phyloP scores from a whole-genome alignment of 2,797 vertebrate species.

The Cichlasoma orientale region DNA sequence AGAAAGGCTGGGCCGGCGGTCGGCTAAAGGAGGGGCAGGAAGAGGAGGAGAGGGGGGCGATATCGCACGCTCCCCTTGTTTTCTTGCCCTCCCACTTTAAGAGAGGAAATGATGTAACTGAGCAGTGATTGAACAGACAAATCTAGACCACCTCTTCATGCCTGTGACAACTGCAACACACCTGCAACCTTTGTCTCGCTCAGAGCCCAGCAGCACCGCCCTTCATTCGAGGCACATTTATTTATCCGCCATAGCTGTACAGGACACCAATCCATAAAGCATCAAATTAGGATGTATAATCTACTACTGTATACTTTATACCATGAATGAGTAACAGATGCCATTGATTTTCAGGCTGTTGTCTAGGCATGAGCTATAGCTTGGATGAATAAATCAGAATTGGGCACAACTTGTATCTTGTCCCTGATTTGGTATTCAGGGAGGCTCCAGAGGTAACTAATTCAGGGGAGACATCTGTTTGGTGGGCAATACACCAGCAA shows the following conservation, averaged over 20 bases:
- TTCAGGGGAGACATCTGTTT: constrained; percentile 79
- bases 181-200: constrained; percentile 2
- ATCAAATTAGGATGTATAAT: constrained; percentile 21
- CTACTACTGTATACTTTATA: constrained; percentile 9
- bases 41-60: constrained; percentile 18
- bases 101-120: constrained; percentile 63
- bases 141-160: constrained; percentile 26
- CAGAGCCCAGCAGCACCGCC: constrained; percentile 19
- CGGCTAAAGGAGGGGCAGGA: constrained; percentile 27
- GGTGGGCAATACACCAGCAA: constrained; percentile 67
- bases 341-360: constrained; percentile 55
- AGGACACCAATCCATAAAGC: constrained; percentile 54
- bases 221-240: constrained; percentile 63
- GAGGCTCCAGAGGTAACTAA: constrained; percentile 71
- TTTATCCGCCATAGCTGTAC: constrained; percentile 55
- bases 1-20: constrained; percentile 48
- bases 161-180: constrained; percentile 3
- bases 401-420: constrained; percentile 52
- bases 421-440: constrained; percentile 68
- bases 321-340: constrained; percentile 34
- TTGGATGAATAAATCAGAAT: constrained; percentile 67
- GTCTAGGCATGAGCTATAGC: constrained; percentile 49
- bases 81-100: constrained; percentile 54
- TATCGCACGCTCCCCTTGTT: constrained; percentile 45
- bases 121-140: constrained; percentile 40